A percentile compares a stretch with the other conserved stretches of the same genome.
phyloP scores from a whole-genome alignment of 2,113 vertebrate species.

The Archocentrus centrarchus region DNA sequence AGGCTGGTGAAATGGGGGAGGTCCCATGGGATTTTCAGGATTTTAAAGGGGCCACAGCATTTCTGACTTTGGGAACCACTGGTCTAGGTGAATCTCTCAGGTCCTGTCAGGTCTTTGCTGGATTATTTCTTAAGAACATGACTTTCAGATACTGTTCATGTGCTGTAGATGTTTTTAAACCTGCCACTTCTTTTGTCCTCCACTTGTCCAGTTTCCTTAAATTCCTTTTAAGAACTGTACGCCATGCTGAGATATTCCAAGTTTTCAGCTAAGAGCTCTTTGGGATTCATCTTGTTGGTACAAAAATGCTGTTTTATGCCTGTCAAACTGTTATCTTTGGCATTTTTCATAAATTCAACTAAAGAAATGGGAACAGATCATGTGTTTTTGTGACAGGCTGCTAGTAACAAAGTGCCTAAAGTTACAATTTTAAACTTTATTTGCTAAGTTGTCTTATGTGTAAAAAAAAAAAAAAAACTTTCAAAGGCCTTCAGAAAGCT shows the following conservation, averaged over 20 bases:
- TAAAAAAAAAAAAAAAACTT: too few species aligned
- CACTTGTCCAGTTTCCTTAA: background rate
- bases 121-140: background rate
- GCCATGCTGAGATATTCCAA: background rate
- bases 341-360: background rate
- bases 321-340: background rate
- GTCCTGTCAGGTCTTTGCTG: background rate
- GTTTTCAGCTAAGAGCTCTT: background rate
- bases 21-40: too few species aligned
- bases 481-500: too few species aligned
- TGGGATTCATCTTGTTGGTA: background rate
- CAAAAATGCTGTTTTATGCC: background rate
- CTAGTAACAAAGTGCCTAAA: background rate
- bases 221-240: background rate
- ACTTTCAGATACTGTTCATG: background rate
- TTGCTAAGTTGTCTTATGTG: background rate
- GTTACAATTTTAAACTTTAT: background rate
- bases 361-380: background rate
- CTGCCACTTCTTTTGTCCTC: background rate
- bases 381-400: background rate
- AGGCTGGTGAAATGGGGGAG: too few species aligned
- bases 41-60: too few species aligned
- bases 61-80: too few species aligned
- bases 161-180: background rate
- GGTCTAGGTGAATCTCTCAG: background rate